Evolutionary conservation across 1,140 invertebrate species (phyloP).

Genomic region (Drosophila nikananu): DNA sequence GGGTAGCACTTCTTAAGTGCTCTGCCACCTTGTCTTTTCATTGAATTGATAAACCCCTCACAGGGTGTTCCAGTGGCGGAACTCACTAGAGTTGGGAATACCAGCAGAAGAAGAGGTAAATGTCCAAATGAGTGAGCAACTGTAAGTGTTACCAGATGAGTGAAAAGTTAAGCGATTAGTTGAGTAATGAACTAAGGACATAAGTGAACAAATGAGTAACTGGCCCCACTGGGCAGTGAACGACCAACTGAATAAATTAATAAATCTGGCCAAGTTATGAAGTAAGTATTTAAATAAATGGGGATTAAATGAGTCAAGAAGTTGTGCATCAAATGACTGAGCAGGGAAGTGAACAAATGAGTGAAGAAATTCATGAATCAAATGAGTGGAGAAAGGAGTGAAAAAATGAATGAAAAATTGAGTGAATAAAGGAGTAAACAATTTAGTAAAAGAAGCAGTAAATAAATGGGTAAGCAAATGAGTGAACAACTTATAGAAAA

Average conservation of each 20-base stretch:
- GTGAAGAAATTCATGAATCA: too few relatives aligned
- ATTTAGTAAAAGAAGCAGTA: neutral
- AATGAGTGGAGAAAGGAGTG: neutral
- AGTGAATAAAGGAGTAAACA: neutral
- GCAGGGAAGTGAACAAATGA: too few relatives aligned
- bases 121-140: neutral
- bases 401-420: neutral
- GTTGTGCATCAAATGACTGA: too few relatives aligned
- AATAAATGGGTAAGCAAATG: neutral
- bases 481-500: neutral
- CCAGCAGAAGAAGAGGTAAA: neutral
- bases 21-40: constrained; percentile 44
- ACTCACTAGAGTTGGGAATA: neutral
- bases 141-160: neutral
- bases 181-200: neutral
- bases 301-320: neutral
- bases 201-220: neutral
- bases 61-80: constrained; percentile 16
- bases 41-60: constrained; percentile 54
- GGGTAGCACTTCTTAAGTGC: constrained; percentile 69
- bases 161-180: neutral
- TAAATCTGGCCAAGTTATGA: too few relatives aligned
- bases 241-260: neutral
- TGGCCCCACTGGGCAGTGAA: neutral
- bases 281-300: too few relatives aligned